Conservation (phyloP, 2,113 vertebrate species). For the Herpetotheres cachinnans region DNA sequence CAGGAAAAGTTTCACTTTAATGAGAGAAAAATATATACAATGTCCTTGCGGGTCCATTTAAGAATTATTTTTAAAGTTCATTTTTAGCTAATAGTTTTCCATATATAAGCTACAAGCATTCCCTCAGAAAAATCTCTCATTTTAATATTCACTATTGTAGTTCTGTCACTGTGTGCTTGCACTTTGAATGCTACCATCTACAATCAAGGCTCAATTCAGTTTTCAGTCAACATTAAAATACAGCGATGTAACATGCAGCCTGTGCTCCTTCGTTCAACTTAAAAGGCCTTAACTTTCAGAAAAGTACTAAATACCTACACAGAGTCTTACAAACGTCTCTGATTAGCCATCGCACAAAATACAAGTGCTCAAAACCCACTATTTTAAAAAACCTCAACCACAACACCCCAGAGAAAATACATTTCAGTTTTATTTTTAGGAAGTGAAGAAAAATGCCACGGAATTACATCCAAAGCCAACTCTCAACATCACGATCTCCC, state of each 20-base stretch:
- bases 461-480: neutral
- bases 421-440: neutral
- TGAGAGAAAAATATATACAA: slow-evolving; percentile 23
- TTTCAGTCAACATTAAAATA: neutral
- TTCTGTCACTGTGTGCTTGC: neutral
- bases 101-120: neutral
- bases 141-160: neutral
- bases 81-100: neutral
- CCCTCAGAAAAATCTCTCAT: neutral
- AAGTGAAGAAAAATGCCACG: neutral
- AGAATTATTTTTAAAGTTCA: slow-evolving; percentile 24
- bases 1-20: slow-evolving; percentile 5
- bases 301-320: neutral
- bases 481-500: neutral
- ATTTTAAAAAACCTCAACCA: neutral
- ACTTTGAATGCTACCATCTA: neutral
- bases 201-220: neutral
- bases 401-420: neutral
- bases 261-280: neutral
- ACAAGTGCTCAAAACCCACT: neutral
- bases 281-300: neutral
- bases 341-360: neutral
- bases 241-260: neutral
- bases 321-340: neutral
- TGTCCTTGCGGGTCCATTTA: neutral